These are phyloP conservation scores for Hyles euphorbiae DNA, from an alignment of 1,140 invertebrate species.

Conservation along the genomic window DNA sequence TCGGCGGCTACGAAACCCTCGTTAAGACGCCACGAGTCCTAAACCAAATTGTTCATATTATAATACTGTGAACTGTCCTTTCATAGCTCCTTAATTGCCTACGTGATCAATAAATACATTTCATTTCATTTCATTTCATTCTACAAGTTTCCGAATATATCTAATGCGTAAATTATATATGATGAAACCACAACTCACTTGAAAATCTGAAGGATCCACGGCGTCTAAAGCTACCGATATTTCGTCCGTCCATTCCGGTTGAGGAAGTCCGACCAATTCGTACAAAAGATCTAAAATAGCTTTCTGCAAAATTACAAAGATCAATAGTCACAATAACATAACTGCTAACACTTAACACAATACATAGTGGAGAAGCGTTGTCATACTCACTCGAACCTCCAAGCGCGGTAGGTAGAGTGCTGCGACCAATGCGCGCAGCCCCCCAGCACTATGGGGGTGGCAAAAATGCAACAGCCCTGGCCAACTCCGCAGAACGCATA, in stretches of 20 bases:
- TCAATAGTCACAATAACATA: not conserved
- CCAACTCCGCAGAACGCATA: constrained; percentile 93
- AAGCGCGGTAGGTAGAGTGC: constrained; percentile 91
- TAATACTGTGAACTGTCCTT: not conserved
- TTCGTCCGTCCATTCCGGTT: constrained; percentile 94
- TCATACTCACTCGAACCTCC: constrained; percentile 88
- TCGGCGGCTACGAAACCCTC: constrained; percentile 96
- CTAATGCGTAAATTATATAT: too few species aligned
- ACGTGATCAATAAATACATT: too few species aligned
- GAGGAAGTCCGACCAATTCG: constrained; percentile 88
- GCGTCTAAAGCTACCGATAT: constrained; percentile 90
- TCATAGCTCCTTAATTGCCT: too few species aligned
- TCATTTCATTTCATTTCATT: too few species aligned
- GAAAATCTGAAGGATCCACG: constrained; percentile 87
- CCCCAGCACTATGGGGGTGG: constrained; percentile 82
- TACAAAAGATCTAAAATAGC: constrained; percentile 93
- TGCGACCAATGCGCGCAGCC: constrained; percentile 89
- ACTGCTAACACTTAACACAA: not conserved
- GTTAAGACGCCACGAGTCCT: constrained; percentile 90
- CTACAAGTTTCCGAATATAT: too few species aligned
- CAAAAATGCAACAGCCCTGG: constrained; percentile 92
- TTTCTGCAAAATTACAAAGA: constrained; percentile 79
- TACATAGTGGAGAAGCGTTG: not conserved
- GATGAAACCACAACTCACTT: constrained; percentile 41
- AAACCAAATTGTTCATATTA: constrained; percentile 27